Conservation (phyloP, 2,888 invertebrate species). For the Pseudococcus viburni region DNA sequence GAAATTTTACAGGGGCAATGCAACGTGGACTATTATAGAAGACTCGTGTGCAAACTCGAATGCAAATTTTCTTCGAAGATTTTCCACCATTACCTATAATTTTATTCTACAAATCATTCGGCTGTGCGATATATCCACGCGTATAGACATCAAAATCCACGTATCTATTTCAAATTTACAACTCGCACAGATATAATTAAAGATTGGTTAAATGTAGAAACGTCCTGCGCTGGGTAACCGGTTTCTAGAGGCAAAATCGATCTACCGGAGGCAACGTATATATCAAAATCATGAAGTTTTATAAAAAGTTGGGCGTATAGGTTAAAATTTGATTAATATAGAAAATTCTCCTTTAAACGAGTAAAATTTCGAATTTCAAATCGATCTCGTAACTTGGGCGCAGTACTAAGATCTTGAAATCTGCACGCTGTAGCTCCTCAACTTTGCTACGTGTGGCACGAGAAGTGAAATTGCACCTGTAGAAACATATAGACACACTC, state of each 20-base stretch:
- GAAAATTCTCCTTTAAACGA: not conserved
- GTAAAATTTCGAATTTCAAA: conserved; percentile 38
- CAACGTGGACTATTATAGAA: not conserved
- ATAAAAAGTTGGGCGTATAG: conserved; percentile 36
- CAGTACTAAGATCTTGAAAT: not conserved
- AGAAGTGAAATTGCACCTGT: conserved; percentile 22
- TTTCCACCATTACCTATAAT: conserved; percentile 34
- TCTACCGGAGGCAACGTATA: conserved; percentile 25
- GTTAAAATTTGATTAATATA: conserved; percentile 10
- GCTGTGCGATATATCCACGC: not conserved
- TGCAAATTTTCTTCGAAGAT: conserved; percentile 21
- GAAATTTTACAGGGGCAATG: not conserved
- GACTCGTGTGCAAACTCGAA: not conserved
- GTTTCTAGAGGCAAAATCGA: conserved; percentile 4
- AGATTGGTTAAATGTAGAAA: conserved; percentile 26
- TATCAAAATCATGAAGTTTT: conserved; percentile 25
- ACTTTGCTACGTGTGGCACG: not conserved
- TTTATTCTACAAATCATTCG: not conserved
- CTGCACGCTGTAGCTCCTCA: not conserved
- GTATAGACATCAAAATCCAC: conserved; percentile 22
- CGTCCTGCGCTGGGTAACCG: not conserved
- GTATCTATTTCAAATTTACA: conserved; percentile 27
- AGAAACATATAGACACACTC: not conserved
- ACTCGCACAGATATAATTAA: conserved; percentile 14
- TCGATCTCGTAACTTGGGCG: not conserved